Conservation (phyloP, 2,888 invertebrate species). For the Netelia virgata region DNA sequence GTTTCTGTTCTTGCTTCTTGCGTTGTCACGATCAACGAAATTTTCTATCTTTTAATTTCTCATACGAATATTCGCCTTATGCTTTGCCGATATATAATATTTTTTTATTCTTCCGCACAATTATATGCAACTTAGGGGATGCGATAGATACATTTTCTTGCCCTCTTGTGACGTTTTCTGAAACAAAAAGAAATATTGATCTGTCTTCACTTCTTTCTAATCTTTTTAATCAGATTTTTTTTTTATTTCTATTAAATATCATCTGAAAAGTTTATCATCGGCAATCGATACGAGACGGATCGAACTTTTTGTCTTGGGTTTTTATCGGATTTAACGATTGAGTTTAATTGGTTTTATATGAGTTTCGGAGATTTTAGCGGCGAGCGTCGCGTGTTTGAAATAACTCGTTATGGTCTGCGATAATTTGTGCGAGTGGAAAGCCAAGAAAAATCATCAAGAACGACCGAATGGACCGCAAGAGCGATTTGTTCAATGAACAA, state of each 20-base stretch:
- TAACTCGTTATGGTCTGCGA: slow-evolving; percentile 84
- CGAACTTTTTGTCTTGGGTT: neutral
- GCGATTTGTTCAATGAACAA: neutral
- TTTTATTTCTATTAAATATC: neutral
- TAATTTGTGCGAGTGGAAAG: slow-evolving; percentile 84
- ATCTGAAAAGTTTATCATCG: neutral
- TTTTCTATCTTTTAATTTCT: no score
- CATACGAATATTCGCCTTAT: no score
- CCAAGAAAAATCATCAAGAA: slow-evolving; percentile 77
- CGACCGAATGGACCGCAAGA: slow-evolving; percentile 80
- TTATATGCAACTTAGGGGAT: no score
- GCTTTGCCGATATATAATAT: no score
- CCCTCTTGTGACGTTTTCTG: no score
- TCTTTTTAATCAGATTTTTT: neutral
- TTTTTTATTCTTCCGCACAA: no score
- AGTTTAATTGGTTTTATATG: no score
- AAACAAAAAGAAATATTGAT: no score
- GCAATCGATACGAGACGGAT: slow-evolving; percentile 1
- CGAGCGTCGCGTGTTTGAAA: slow-evolving; percentile 77
- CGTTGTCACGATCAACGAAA: neutral
- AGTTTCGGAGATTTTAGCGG: neutral
- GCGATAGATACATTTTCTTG: no score
- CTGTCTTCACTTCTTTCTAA: no score
- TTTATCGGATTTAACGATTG: neutral
- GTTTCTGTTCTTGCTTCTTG: slow-evolving; percentile 1